Evolutionary conservation across 2,888 invertebrate genomes (phyloP).

Genomic region (Osmoderma eremita): DNA sequence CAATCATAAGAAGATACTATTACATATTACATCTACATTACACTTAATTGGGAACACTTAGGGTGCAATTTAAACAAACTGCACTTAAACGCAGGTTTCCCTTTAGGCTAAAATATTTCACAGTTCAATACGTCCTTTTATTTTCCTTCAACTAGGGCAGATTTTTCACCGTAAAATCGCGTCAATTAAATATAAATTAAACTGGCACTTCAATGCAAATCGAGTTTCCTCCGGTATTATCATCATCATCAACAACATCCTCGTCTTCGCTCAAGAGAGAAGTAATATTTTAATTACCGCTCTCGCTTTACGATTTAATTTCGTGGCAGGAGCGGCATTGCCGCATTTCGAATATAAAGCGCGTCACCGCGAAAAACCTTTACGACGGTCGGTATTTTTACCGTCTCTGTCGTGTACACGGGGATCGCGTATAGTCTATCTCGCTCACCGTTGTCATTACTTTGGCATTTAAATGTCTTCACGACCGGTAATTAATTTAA

Average conservation of each 20-base stretch:
- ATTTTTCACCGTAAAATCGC: conserved; percentile 14
- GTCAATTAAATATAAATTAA: conserved; percentile 32
- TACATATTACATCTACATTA: no score
- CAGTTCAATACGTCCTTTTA: conserved; percentile 1
- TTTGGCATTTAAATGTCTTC: conserved; percentile 33
- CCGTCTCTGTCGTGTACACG: neutral
- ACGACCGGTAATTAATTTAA: conserved; percentile 35
- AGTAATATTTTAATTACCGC: conserved; percentile 35
- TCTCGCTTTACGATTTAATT: conserved; percentile 33
- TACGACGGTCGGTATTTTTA: neutral
- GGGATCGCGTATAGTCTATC: neutral
- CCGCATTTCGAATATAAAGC: conserved; percentile 17
- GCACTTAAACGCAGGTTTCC: neutral
- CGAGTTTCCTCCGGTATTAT: conserved; percentile 25
- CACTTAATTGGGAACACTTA: neutral
- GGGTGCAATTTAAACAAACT: conserved; percentile 4
- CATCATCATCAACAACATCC: conserved; percentile 6
- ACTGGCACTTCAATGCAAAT: conserved; percentile 27
- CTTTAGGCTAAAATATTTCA: neutral
- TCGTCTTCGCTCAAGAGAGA: conserved; percentile 8
- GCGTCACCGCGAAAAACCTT: conserved; percentile 1
- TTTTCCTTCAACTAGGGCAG: neutral
- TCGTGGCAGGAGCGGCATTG: conserved; percentile 7
- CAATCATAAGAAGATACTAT: no score
- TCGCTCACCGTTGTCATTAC: conserved; percentile 26